phyloP scores from a whole-genome alignment of 1,140 invertebrate genomes.

The Aphidius gifuensis region DNA sequence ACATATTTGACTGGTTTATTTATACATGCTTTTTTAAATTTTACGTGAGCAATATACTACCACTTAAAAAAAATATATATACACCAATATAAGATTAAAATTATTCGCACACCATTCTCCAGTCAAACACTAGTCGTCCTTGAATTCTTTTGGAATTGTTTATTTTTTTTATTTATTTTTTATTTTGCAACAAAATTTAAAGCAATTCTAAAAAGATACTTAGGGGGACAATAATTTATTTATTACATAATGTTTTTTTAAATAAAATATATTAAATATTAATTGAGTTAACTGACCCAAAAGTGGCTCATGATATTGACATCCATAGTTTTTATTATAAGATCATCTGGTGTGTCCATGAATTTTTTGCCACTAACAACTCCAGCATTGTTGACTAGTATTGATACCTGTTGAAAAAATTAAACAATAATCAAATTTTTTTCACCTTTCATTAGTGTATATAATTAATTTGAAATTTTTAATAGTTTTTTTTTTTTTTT shows the following conservation, averaged over 20 bases:
- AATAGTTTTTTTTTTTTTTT: neutral
- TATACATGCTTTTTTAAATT: conserved; percentile 15
- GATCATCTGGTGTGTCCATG: conserved; percentile 79
- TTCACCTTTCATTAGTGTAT: neutral
- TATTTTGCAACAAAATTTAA: no score
- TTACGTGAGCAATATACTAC: conserved; percentile 41
- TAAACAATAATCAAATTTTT: neutral
- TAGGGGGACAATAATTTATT: neutral
- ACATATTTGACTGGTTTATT: neutral
- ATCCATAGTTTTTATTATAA: conserved; percentile 72
- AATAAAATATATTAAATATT: neutral
- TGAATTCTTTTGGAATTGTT: conserved; percentile 41
- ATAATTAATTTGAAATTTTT: neutral
- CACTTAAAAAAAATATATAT: conserved; percentile 26
- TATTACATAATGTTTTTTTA: neutral
- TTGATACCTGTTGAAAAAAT: conserved; percentile 63
- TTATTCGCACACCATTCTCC: conserved; percentile 21
- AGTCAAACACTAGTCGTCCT: conserved; percentile 46
- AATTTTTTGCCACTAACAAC: conserved; percentile 80
- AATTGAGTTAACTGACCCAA: conserved; percentile 62
- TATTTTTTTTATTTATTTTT: neutral
- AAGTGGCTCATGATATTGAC: conserved; percentile 76
- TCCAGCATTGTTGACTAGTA: conserved; percentile 93
- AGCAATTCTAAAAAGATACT: no score
- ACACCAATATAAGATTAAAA: conserved; percentile 12